Base-by-base conservation (phyloP, 2,888 invertebrate species). In the Chymomyza fuscimana region DNA sequence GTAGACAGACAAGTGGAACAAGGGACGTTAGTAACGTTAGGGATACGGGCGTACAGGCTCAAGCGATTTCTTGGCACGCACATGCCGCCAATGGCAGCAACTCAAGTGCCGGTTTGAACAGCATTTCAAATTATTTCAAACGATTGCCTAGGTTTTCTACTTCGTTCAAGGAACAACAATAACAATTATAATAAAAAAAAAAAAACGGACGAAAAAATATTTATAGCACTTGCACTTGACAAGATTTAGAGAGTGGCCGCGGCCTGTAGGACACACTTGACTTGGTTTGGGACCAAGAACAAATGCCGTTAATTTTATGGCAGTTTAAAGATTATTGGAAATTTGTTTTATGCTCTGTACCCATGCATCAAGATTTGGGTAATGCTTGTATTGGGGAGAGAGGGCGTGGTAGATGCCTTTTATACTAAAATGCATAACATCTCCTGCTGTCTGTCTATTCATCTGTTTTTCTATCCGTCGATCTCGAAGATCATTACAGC, bases 151-250 rank as follows among this genome's bases (percentile, higher is more conserved):
- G 60, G 40, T 67, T 61, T 65, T 70, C 46, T 65, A 56, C 54
- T 40, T 56, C 40, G 16, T 46, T 19, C 67, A 61, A 70, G 59
- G 54, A 71, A 75, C 62, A 72, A 67, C 54, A 52, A 56, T 46
- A 46, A 46, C 12, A 12, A 12, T 12, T 12, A 46, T 46, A 46
- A 32, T n/a, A n/a, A n/a, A 40, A 60, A 40, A 64, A 56, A 68
- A 60, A 64, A 32, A 32, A 32, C 32, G 32, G 82, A 80, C 77
- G 79, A 77, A 79, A 10, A 79, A 87, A 86, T 81, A 83, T 87
- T 86, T 87, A 81, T 87, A 87, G 74, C 84, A 87, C 84, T 84
- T 87, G 74, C 84, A 87, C 84, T 84, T 87, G 88, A 86, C 84
- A 80, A 81, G 84, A 84, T 87, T 83, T 72, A 67, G 72, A 81